phyloP scores from a whole-genome alignment of 2,113 vertebrate genomes.

The Zeus faber region DNA sequence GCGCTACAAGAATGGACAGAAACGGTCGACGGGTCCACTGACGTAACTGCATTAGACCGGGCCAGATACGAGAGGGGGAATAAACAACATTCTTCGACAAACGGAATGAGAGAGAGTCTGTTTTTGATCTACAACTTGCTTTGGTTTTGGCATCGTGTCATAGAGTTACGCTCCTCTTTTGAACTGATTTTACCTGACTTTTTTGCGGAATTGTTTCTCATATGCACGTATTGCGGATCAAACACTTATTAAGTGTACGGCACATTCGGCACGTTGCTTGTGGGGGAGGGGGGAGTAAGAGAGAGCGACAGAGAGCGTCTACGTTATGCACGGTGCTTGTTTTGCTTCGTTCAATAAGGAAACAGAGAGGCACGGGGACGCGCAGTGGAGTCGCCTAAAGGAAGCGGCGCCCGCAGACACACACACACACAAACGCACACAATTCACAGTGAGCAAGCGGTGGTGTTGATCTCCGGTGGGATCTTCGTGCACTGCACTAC shows the following conservation, averaged over 20 bases:
- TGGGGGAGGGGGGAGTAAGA: slow-evolving; percentile 76
- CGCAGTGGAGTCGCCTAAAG: no score
- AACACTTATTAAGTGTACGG: slow-evolving; percentile 37
- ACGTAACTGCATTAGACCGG: slow-evolving; percentile 22
- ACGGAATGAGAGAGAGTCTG: slow-evolving; percentile 44
- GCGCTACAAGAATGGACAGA: no score
- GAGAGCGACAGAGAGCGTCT: no score
- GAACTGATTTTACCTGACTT: slow-evolving; percentile 41
- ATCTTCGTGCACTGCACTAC: no score
- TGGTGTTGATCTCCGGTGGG: no score
- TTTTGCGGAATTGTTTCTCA: slow-evolving; percentile 23
- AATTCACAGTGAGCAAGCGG: no score
- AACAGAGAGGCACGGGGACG: no score
- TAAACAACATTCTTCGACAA: slow-evolving; percentile 45
- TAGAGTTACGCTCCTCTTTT: slow-evolving; percentile 36
- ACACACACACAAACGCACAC: no score
- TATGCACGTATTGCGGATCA: slow-evolving; percentile 37
- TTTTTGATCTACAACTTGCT: slow-evolving; percentile 38
- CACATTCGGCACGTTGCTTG: no score
- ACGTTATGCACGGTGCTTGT: no score
- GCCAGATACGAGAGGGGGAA: slow-evolving; percentile 31
- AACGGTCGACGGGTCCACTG: not conserved
- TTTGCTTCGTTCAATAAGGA: no score
- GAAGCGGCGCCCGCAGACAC: no score
- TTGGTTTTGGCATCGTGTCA: slow-evolving; percentile 41